These are phyloP conservation scores for Oedothorax gibbosus DNA, from an alignment of 1,140 invertebrate genomes.

Conservation along the genomic window DNA sequence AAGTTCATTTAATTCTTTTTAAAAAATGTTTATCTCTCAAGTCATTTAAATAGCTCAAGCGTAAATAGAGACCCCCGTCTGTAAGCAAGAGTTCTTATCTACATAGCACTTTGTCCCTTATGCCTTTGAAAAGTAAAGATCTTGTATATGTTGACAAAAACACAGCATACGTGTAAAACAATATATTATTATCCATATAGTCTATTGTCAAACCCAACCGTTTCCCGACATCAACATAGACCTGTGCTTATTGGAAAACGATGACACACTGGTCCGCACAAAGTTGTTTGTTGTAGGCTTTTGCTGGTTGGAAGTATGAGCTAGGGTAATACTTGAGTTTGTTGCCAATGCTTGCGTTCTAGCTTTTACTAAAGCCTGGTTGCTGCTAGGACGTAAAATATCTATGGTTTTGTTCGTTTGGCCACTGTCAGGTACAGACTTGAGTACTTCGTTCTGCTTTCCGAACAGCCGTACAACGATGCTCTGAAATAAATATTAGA, in stretches of 20 bases:
- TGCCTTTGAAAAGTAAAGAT: too few relatives aligned
- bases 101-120: too few relatives aligned
- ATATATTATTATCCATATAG: not conserved
- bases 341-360: slow-evolving; percentile 35
- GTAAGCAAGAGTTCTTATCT: too few relatives aligned
- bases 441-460: slow-evolving; percentile 28
- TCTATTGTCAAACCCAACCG: slow-evolving; percentile 57
- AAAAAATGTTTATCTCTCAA: too few relatives aligned
- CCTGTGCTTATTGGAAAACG: slow-evolving; percentile 43
- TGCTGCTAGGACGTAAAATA: slow-evolving; percentile 49
- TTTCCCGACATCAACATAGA: slow-evolving; percentile 49
- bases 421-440: slow-evolving; percentile 40
- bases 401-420: slow-evolving; percentile 35
- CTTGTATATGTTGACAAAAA: too few relatives aligned
- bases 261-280: slow-evolving; percentile 57
- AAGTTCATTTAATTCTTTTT: too few relatives aligned
- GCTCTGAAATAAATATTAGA: slow-evolving; percentile 11
- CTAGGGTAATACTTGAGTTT: slow-evolving; percentile 48
- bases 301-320: slow-evolving; percentile 44
- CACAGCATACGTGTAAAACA: too few relatives aligned
- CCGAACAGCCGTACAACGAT: slow-evolving; percentile 45
- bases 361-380: slow-evolving; percentile 44
- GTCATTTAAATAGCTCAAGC: too few relatives aligned
- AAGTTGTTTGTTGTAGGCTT: slow-evolving; percentile 46
- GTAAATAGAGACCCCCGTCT: too few relatives aligned